Conservation (phyloP, 1,140 invertebrate genomes). For the Drosophila oshimai region DNA sequence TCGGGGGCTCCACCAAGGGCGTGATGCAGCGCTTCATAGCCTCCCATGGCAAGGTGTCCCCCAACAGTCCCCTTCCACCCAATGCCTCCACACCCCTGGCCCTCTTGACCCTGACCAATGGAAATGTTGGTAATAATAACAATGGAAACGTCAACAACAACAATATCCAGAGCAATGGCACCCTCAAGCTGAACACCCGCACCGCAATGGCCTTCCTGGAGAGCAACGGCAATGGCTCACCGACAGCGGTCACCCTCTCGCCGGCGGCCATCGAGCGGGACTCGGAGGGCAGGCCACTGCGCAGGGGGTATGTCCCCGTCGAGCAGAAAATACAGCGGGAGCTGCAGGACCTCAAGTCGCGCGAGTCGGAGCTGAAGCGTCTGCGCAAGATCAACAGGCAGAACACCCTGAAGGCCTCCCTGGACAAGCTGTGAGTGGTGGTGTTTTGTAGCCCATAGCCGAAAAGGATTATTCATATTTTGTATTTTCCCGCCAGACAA, state of each 20-base stretch:
- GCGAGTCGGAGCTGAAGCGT: slow-evolving; percentile 89
- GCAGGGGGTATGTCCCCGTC: slow-evolving; percentile 87
- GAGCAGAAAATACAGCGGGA: slow-evolving; percentile 92
- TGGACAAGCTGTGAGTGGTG: slow-evolving; percentile 83
- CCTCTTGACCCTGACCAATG: slow-evolving; percentile 36
- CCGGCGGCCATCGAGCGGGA: slow-evolving; percentile 83
- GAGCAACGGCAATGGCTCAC: slow-evolving; percentile 9
- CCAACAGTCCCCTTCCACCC: slow-evolving; percentile 30
- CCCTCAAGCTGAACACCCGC: slow-evolving; percentile 58
- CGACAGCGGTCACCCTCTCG: slow-evolving; percentile 57
- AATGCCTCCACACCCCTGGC: slow-evolving; percentile 17
- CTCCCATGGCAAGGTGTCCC: slow-evolving; percentile 86
- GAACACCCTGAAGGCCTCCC: slow-evolving; percentile 83
- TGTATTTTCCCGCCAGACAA: slow-evolving; percentile 12
- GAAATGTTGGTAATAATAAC: background rate
- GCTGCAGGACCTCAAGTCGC: slow-evolving; percentile 88
- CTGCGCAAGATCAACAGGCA: slow-evolving; percentile 83
- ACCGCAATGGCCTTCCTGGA: slow-evolving; percentile 62
- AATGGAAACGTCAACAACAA: slow-evolving; percentile 61
- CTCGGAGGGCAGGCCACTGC: slow-evolving; percentile 84
- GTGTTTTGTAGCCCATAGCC: no score
- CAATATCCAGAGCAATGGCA: background rate
- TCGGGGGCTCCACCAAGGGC: slow-evolving; percentile 86
- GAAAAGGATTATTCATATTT: background rate
- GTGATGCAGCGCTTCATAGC: slow-evolving; percentile 91